Conservation (phyloP, 2,113 vertebrate species). For the Phalacrocorax brasilianus region DNA sequence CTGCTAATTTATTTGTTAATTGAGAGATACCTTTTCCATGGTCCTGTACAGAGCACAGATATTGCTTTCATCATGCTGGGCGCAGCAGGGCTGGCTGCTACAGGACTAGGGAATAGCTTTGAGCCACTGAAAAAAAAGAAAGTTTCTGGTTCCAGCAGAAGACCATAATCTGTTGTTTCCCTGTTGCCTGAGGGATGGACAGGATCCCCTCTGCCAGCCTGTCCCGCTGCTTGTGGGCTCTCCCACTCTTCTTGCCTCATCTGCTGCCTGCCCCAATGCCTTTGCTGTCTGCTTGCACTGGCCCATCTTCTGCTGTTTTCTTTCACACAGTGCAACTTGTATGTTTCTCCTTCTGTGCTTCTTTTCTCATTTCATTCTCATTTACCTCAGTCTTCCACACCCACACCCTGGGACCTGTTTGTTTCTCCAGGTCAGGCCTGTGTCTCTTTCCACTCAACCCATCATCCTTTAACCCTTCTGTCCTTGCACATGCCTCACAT, state of each 20-base stretch:
- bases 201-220: neutral
- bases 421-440: neutral
- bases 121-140: neutral
- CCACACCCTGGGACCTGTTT: neutral
- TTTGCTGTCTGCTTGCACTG: neutral
- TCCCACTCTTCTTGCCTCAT: neutral
- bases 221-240: rapidly evolving
- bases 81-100: neutral
- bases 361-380: neutral
- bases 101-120: neutral
- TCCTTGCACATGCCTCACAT: neutral
- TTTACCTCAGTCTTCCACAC: neutral
- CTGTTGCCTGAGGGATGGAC: rapidly evolving
- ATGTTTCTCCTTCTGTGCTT: neutral
- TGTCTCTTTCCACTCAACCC: neutral
- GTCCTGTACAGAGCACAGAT: neutral
- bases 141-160: neutral
- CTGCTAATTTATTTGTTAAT: neutral
- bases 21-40: neutral
- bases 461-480: neutral
- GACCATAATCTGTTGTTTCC: neutral
- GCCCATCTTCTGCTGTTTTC: neutral
- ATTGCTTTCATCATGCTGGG: neutral
- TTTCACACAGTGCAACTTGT: neutral
- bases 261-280: neutral